Evolutionary conservation across 1,140 invertebrate genomes (phyloP).

Genomic region (Fragariocoptes setiger): DNA sequence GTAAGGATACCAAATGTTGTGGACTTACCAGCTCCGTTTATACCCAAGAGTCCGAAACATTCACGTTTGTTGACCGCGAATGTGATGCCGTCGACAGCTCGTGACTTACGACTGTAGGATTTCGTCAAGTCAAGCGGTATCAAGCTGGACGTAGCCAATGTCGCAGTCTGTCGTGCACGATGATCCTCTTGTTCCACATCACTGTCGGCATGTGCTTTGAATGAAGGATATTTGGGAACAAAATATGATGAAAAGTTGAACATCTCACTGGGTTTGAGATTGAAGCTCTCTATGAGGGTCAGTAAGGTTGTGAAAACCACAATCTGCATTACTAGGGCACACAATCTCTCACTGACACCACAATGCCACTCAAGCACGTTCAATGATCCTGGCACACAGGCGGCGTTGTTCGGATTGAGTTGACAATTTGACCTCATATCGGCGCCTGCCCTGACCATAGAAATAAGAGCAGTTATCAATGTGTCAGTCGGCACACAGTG

Average conservation of each 20-base stretch:
- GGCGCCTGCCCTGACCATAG: no score
- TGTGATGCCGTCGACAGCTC: conserved; percentile 10
- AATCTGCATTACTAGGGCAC: neutral
- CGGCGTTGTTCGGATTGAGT: no score
- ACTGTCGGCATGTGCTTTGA: neutral
- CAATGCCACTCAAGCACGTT: no score
- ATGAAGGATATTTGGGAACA: neutral
- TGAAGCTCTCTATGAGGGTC: neutral
- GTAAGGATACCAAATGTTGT: conserved; percentile 17
- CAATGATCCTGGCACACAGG: no score
- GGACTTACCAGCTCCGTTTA: conserved; percentile 18
- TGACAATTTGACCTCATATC: no score
- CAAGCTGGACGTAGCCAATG: neutral
- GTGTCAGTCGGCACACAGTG: no score
- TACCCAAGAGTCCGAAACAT: conserved; percentile 21
- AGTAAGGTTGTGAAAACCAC: neutral
- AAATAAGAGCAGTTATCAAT: no score
- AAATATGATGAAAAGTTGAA: neutral
- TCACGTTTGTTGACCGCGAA: conserved; percentile 16
- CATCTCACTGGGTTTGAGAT: neutral
- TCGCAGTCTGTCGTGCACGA: neutral
- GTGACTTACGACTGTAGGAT: conserved; percentile 6
- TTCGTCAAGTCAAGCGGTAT: conserved; percentile 2
- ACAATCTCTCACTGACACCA: no score
- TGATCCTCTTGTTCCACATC: conserved; percentile 2